Conservation (phyloP, 2,797 vertebrate genomes). For the Hypotaenidia okinawae region DNA sequence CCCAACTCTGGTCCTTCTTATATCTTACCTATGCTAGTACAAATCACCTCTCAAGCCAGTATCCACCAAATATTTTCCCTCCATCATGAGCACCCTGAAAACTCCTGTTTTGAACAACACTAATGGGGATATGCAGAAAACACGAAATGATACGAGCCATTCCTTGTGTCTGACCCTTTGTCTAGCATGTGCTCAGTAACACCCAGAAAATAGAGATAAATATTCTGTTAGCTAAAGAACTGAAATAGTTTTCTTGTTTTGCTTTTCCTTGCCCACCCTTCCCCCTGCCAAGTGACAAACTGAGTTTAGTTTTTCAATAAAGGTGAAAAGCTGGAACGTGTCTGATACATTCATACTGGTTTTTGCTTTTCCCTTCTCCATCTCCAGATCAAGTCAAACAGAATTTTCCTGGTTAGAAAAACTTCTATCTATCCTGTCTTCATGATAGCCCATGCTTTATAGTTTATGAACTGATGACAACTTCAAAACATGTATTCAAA, state of each 20-base stretch:
- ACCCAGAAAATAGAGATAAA: background rate
- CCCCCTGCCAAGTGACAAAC: background rate
- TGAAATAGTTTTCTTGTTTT: background rate
- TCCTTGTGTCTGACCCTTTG: background rate
- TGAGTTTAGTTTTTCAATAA: background rate
- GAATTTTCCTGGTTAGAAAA: background rate
- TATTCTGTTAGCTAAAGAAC: background rate
- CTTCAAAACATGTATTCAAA: background rate
- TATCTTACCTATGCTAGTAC: background rate
- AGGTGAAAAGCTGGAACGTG: background rate
- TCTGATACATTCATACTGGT: background rate
- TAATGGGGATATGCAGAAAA: background rate
- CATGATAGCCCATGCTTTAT: background rate
- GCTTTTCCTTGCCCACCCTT: background rate
- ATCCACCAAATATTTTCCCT: background rate
- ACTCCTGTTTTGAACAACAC: background rate
- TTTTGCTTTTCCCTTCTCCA: background rate
- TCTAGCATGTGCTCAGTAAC: background rate
- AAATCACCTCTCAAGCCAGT: background rate
- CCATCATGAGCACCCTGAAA: background rate
- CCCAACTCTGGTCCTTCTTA: background rate
- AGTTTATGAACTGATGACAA: background rate
- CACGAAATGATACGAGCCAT: fast-evolving
- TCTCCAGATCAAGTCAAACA: background rate
- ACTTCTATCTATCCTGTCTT: background rate